Conservation (phyloP, 2,797 vertebrate genomes). For the Knipowitschia caucasica region DNA sequence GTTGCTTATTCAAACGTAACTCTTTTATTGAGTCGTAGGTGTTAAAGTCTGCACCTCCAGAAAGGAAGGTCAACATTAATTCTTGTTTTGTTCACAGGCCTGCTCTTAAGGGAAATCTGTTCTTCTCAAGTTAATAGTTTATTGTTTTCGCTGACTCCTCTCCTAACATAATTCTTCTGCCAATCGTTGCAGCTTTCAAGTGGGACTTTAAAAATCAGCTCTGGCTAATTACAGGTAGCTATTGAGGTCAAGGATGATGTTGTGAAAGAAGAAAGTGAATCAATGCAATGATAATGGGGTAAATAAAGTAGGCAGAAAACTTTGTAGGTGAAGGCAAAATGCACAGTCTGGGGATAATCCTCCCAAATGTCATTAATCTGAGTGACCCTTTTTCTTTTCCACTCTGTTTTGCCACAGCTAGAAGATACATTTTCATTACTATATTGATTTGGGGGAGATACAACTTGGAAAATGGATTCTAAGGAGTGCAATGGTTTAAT, state of each 20-base stretch:
- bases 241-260: constrained; percentile 5
- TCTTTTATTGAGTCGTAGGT: not conserved
- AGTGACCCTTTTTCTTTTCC: constrained; percentile 5
- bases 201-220: not conserved
- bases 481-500: not conserved
- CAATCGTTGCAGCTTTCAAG: constrained; percentile 2
- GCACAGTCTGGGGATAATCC: constrained; percentile 7
- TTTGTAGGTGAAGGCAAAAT: not conserved
- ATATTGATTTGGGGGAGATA: constrained; percentile 5
- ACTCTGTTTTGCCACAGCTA: not conserved
- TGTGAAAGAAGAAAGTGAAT: not conserved
- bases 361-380: constrained; percentile 4
- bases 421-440: constrained; percentile 6
- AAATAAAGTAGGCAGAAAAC: not conserved
- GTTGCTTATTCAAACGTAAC: constrained; percentile 4
- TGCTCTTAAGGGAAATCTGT: constrained; percentile 2
- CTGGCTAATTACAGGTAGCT: constrained; percentile 5
- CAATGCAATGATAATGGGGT: constrained; percentile 3
- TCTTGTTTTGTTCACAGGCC: not conserved
- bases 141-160: not conserved
- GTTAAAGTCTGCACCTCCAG: not conserved
- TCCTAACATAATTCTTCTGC: constrained; percentile 3
- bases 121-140: constrained; percentile 1
- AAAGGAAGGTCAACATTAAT: constrained; percentile 7
- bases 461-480: not conserved